Conservation (phyloP, 2,113 vertebrate species). For the Forbesichthys agassizii region DNA sequence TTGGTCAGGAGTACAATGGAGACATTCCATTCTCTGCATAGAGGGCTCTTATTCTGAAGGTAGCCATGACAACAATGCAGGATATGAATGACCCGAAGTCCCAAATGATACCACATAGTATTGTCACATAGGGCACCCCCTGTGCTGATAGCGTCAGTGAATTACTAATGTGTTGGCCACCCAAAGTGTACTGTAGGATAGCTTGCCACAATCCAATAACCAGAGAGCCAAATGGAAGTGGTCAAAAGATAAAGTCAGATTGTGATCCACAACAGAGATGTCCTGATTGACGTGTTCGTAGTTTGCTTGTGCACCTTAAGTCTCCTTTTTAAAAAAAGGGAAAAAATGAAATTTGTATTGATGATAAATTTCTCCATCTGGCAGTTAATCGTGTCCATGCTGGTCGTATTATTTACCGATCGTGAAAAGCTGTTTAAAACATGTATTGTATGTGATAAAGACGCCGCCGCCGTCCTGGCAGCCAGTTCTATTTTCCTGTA, state of each 20-base stretch:
- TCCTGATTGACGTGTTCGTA: background rate
- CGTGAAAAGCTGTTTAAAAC: background rate
- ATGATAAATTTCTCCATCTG: slow-evolving; percentile 23
- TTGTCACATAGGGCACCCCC: background rate
- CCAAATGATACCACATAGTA: background rate
- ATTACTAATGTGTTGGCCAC: background rate
- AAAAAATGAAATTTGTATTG: slow-evolving; percentile 7
- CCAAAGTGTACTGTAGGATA: background rate
- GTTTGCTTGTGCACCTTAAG: slow-evolving; percentile 22
- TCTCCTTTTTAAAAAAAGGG: background rate
- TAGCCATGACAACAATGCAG: slow-evolving; percentile 13
- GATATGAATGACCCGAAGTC: slow-evolving; percentile 34
- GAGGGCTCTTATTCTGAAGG: slow-evolving; percentile 28
- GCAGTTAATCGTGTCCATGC: background rate
- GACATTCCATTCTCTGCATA: slow-evolving; percentile 67
- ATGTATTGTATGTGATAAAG: slow-evolving; percentile 16
- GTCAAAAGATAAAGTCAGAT: slow-evolving; percentile 5
- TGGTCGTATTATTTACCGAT: background rate
- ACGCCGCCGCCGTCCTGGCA: slow-evolving; percentile 35
- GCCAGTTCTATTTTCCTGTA: slow-evolving; percentile 47
- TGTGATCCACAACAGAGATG: no score
- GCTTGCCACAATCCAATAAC: slow-evolving; percentile 5
- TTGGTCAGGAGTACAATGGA: slow-evolving; percentile 51
- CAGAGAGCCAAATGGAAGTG: slow-evolving; percentile 39
- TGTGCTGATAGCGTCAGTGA: background rate